Conservation (phyloP, 1,140 invertebrate species). For the Ylistrum balloti region DNA sequence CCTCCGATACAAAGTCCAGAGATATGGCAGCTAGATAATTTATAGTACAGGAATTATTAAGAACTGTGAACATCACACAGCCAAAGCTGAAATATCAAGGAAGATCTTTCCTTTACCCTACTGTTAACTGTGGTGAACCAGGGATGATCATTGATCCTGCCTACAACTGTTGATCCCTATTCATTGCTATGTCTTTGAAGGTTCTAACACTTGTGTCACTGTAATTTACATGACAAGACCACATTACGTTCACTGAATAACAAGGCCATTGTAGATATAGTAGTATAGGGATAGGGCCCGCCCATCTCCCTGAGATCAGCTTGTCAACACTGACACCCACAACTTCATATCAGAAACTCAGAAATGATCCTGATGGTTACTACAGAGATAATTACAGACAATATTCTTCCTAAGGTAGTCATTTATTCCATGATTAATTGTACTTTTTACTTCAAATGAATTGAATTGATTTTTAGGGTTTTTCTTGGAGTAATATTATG, state of each 20-base stretch:
- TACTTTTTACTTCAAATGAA: too few species aligned
- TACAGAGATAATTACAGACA: conserved; percentile 14
- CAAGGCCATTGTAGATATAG: not conserved
- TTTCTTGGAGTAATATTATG: too few species aligned
- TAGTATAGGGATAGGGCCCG: not conserved
- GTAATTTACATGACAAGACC: conserved; percentile 10
- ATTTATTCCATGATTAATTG: too few species aligned
- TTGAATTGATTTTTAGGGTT: too few species aligned
- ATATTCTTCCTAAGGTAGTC: not conserved
- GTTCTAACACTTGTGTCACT: not conserved
- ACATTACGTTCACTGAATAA: conserved; percentile 34
- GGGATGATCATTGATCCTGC: not conserved
- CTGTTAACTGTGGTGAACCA: not conserved
- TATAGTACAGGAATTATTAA: not conserved
- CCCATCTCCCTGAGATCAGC: not conserved
- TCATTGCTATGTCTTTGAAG: not conserved
- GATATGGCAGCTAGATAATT: conserved; percentile 9
- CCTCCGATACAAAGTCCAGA: not conserved
- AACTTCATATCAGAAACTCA: not conserved
- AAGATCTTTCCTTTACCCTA: conserved; percentile 2
- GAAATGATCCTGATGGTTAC: not conserved
- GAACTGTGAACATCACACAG: not conserved
- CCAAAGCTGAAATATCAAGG: not conserved
- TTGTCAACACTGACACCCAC: not conserved
- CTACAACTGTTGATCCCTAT: conserved; percentile 7